These are phyloP conservation scores for Pipistrellus nathusii DNA, from an alignment of 2,797 vertebrate species.

Conservation along the genomic window DNA sequence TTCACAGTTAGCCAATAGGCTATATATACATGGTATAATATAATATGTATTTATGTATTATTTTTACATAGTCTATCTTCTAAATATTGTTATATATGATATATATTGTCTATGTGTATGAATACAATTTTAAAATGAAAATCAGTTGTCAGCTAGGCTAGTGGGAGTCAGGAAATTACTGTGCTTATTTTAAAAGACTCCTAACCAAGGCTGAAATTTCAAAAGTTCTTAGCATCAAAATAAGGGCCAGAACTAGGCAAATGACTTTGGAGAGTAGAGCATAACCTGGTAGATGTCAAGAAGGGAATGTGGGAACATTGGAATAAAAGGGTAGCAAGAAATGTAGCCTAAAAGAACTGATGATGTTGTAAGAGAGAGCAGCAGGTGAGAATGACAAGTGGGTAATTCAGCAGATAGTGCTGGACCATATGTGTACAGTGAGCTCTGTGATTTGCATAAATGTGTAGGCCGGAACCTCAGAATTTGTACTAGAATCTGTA, in stretches of 20 bases:
- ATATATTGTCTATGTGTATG: not conserved
- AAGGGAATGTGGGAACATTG: not conserved
- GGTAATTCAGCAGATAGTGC: not conserved
- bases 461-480: not conserved
- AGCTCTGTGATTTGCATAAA: not conserved
- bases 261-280: not conserved
- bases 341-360: not conserved
- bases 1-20: not conserved
- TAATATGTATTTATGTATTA: not conserved
- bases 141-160: not conserved
- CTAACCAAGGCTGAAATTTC: slow-evolving; percentile 39
- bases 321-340: not conserved
- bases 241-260: not conserved
- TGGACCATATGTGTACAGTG: not conserved
- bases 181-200: slow-evolving; percentile 42
- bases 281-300: not conserved
- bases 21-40: not conserved
- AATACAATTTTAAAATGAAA: not conserved
- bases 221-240: slow-evolving; percentile 21
- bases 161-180: slow-evolving; percentile 11
- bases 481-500: not conserved
- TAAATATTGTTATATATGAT: not conserved
- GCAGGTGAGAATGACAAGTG: not conserved
- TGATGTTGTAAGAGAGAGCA: not conserved
- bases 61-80: not conserved